Conservation (phyloP, 1,140 invertebrate genomes). For the Drosophila cardini region DNA sequence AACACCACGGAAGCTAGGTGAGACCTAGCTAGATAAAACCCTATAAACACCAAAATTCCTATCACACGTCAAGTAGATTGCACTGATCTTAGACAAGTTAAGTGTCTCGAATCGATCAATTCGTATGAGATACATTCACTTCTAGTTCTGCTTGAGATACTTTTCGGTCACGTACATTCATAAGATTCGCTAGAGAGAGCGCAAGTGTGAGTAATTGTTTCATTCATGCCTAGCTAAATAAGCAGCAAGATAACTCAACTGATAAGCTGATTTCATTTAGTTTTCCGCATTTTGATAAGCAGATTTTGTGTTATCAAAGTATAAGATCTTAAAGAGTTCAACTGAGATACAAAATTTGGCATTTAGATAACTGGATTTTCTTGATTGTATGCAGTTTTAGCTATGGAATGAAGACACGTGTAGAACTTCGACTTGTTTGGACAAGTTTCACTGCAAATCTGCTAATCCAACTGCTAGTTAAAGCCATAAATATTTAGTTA, state of each 20-base stretch:
- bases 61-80: conserved; percentile 40
- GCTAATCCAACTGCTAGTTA: no score
- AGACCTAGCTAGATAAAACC: conserved; percentile 16
- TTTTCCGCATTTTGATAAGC: conserved; percentile 2
- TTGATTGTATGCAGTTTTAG: no score
- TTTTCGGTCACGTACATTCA: conserved; percentile 56
- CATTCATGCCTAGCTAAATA: conserved; percentile 40
- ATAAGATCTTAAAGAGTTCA: no score
- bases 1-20: conserved; percentile 33
- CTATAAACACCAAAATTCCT: neutral
- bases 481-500: no score
- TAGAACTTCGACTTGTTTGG: no score
- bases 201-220: conserved; percentile 64
- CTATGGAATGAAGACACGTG: no score
- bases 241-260: neutral
- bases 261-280: conserved; percentile 5
- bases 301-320: neutral
- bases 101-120: conserved; percentile 52
- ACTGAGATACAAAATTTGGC: no score
- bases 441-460: no score
- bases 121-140: conserved; percentile 14
- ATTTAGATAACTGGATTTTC: no score
- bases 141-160: neutral
- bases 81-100: conserved; percentile 42
- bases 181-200: conserved; percentile 35